Conservation (phyloP, 2,113 vertebrate species). For the Macroglossus sobrinus region DNA sequence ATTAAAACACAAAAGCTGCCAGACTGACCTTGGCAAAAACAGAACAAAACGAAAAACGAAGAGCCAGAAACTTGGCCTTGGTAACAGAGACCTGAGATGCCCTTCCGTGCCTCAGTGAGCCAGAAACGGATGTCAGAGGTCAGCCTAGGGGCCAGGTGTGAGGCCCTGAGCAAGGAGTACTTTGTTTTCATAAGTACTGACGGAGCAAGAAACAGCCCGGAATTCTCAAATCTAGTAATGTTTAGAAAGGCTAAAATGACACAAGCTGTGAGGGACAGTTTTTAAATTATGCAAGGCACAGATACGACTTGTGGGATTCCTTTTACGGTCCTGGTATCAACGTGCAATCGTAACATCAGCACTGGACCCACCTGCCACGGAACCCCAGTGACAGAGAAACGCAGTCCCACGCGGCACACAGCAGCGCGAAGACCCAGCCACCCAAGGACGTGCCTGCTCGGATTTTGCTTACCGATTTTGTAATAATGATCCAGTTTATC, state of each 20-base stretch:
- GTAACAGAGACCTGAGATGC: neutral
- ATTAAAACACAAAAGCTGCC: neutral
- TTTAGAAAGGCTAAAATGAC: neutral
- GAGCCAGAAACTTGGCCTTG: neutral
- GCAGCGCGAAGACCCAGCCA: neutral
- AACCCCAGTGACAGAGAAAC: neutral
- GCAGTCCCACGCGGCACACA: neutral
- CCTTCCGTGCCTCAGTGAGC: neutral
- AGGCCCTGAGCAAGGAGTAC: neutral
- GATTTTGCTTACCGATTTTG: slow-evolving; percentile 87
- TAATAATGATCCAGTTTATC: slow-evolving; percentile 96
- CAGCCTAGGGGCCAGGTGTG: neutral
- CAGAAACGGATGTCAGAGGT: neutral
- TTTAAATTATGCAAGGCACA: neutral
- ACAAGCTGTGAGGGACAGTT: neutral
- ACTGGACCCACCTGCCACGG: neutral
- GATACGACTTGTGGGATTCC: neutral
- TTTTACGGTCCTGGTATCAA: neutral
- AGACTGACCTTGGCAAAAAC: neutral
- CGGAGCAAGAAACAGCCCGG: neutral
- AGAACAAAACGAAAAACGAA: neutral
- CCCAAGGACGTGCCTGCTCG: neutral
- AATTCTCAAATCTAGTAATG: neutral
- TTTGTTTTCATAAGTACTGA: neutral
- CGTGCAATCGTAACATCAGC: neutral